Evolutionary conservation across 2,797 vertebrate species (phyloP).

Genomic region (Harpagifer antarcticus): DNA sequence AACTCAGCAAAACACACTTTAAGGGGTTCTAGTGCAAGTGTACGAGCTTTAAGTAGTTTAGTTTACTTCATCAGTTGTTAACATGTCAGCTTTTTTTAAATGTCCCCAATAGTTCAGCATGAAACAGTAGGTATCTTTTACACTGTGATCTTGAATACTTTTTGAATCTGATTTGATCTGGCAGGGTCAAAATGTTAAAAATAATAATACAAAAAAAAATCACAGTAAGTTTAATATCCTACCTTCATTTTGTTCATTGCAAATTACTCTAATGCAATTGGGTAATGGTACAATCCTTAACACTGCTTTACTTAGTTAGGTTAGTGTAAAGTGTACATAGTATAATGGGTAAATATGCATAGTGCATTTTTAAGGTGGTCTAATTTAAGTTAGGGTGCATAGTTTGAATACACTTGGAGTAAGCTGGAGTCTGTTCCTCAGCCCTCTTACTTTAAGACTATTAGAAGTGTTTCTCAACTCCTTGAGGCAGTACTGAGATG

Average conservation of each 20-base stretch:
- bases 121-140: neutral
- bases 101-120: neutral
- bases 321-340: neutral
- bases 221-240: conserved; percentile 2
- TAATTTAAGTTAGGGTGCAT: conserved; percentile 2
- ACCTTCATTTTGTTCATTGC: neutral
- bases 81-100: neutral
- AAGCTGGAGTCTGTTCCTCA: conserved; percentile 10
- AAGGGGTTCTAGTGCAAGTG: neutral
- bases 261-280: too few species aligned
- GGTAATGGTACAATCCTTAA: too few species aligned
- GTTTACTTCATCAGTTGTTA: neutral
- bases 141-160: neutral
- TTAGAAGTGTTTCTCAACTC: conserved; percentile 12
- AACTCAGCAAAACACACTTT: conserved; percentile 47
- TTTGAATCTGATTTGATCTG: neutral
- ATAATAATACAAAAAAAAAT: neutral
- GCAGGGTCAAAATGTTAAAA: neutral
- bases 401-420: neutral
- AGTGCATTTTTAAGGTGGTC: conserved; percentile 6
- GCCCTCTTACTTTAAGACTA: conserved; percentile 14
- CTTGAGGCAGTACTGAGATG: neutral
- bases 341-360: conserved; percentile 19
- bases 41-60: conserved; percentile 18
- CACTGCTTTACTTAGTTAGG: conserved; percentile 2